Percentiles rank a stretch among this genome's conserved stretches.
Evolutionary conservation across 2,888 invertebrate genomes (phyloP).

Genomic region (Mongoloraphidia duomilia): DNA sequence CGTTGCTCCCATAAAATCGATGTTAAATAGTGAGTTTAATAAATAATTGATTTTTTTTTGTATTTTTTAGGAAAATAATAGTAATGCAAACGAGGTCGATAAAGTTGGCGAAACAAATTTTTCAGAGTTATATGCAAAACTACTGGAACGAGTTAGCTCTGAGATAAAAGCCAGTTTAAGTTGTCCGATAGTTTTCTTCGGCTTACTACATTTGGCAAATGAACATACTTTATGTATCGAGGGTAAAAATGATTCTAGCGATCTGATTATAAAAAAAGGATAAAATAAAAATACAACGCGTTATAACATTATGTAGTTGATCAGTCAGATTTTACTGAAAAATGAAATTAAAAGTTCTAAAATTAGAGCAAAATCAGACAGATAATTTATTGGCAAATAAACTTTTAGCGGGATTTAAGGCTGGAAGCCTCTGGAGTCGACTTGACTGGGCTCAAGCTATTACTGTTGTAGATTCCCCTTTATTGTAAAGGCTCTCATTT

Average conservation of each 20-base stretch:
- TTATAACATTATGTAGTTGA: too few relatives aligned
- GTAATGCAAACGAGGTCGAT: slow-evolving; percentile 21
- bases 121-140: slow-evolving; percentile 36
- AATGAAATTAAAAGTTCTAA: too few relatives aligned
- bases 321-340: too few relatives aligned
- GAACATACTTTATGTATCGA: slow-evolving; percentile 51
- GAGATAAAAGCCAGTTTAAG: slow-evolving; percentile 60
- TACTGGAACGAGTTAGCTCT: slow-evolving; percentile 41
- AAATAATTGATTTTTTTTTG: slow-evolving; percentile 1
- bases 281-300: too few relatives aligned
- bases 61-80: slow-evolving; percentile 9
- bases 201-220: slow-evolving; percentile 72
- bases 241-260: slow-evolving; percentile 34
- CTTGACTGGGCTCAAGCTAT: too few relatives aligned
- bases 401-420: too few relatives aligned
- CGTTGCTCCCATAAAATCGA: slow-evolving; percentile 12
- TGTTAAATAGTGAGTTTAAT: not conserved
- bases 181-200: slow-evolving; percentile 63
- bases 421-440: too few relatives aligned
- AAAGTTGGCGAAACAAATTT: slow-evolving; percentile 36
- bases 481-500: too few relatives aligned
- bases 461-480: too few relatives aligned
- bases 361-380: too few relatives aligned
- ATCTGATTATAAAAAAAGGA: slow-evolving; percentile 31
- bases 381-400: too few relatives aligned